Base-by-base conservation (phyloP, 2,797 vertebrate genomes). In the Spinibarbus caldwelli region DNA sequence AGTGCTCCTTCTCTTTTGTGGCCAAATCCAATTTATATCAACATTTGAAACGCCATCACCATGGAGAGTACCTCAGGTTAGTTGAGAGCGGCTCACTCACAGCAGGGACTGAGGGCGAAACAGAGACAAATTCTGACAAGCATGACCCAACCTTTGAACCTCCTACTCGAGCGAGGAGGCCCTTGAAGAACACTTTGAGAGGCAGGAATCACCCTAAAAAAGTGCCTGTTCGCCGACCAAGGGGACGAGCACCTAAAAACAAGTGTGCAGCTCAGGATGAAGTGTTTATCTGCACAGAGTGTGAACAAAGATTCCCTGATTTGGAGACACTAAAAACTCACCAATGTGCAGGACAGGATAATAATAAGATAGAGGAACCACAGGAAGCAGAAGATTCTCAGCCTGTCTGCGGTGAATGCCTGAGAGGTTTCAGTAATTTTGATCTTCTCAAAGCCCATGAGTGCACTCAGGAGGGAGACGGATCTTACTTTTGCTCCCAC, bases 391-490 rank as follows among this genome's bases (percentile, higher is more conserved):
- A 91, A 8, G 80, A 66, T 81, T 90, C 92, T 31, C 91, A 91
- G 71, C 92, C 93, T 19, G 86, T 92, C 85, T 96, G 95, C 6
- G 92, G 89, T 3, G 90, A 86, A 88, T 96, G 95, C 11, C 91
- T 94, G 6, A 85, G 87, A 45, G 91, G 89, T 0, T 95, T 94
- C 5, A 87, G 43, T 0, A 85, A 91, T 82, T 78, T 90, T 0
- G 92, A 92, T 0, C 91, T 93, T 19, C 93, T 96, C 2, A 91
- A 92, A 85, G 84, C 82, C 0, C 95, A 96, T 14, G 90, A 87
- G 64, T 96, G 95, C 77, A 15, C 86, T 4, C 80, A 87, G 70
- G 79, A 70, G 4, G 89, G 85, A 2, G 52, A 89, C 1, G 92
- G 80, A 6, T 89, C 80, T 54, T 91, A 93, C 88, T 89, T 83